These are phyloP conservation scores for Plestiodon gilberti DNA, from an alignment of 2,113 vertebrate genomes.

Conservation along the genomic window DNA sequence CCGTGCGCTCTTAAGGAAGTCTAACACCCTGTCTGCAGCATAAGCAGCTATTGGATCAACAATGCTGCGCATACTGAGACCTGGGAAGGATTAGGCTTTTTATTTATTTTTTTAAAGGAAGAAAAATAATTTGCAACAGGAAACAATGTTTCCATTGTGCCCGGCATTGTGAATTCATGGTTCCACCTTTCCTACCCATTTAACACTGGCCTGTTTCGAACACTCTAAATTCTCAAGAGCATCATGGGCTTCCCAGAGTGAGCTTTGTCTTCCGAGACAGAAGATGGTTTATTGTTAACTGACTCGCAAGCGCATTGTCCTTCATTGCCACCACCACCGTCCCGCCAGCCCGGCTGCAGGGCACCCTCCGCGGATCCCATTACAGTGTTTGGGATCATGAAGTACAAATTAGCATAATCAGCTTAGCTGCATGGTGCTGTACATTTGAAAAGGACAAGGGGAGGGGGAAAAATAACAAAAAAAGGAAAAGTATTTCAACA, in stretches of 20 bases:
- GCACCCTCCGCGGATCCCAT: conserved; percentile 72
- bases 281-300: conserved; percentile 71
- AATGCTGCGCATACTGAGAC: conserved; percentile 38
- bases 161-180: neutral
- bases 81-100: conserved; percentile 25
- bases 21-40: conserved; percentile 45
- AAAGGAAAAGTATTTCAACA: conserved; percentile 88
- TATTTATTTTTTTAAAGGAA: conserved; percentile 35
- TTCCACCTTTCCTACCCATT: conserved; percentile 44
- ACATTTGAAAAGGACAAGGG: conserved; percentile 79
- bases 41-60: conserved; percentile 9
- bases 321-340: conserved; percentile 44
- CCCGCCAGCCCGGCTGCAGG: conserved; percentile 46
- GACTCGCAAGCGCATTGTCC: conserved; percentile 66
- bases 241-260: conserved; percentile 66
- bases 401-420: conserved; percentile 99
- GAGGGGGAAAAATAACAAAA: conserved; percentile 38
- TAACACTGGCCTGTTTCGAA: conserved; percentile 50
- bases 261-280: conserved; percentile 73
- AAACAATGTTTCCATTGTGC: conserved; percentile 51
- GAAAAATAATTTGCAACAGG: conserved; percentile 41
- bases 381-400: conserved; percentile 91
- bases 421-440: conserved; percentile 88
- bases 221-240: conserved; percentile 76
- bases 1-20: conserved; percentile 10